A percentile compares a stretch with the other conserved stretches of the same genome.
phyloP scores from a whole-genome alignment of 2,888 invertebrate genomes.

The Phanerotoma sp. region DNA sequence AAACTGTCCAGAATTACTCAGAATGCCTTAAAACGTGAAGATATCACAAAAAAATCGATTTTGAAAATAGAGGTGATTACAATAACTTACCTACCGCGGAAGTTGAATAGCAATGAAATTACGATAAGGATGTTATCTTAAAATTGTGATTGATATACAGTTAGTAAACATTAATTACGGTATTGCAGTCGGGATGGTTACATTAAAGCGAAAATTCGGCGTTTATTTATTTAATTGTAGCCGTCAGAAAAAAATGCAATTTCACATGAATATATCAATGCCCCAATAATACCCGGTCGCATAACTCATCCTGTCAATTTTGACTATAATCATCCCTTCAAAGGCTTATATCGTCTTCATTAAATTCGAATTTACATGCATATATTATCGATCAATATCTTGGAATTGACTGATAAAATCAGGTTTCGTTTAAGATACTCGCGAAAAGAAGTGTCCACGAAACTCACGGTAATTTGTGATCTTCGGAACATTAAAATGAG shows the following conservation, averaged over 20 bases:
- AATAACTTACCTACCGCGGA: no score
- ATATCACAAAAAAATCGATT: no score
- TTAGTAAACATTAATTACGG: no score
- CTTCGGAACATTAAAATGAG: not conserved
- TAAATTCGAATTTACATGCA: constrained; percentile 10
- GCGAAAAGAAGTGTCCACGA: not conserved
- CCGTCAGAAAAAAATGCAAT: not conserved
- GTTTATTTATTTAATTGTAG: not conserved
- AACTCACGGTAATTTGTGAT: constrained; percentile 3
- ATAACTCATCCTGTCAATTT: constrained; percentile 2
- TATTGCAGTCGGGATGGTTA: no score
- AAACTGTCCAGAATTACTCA: no score
- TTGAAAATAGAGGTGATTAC: no score
- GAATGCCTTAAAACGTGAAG: no score
- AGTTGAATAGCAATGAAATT: no score
- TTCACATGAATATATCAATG: not conserved
- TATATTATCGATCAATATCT: constrained; percentile 9
- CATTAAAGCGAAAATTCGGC: not conserved
- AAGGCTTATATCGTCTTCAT: constrained; percentile 10
- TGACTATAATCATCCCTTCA: constrained; percentile 12
- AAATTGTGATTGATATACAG: no score
- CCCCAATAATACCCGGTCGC: not conserved
- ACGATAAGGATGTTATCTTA: no score
- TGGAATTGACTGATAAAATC: no score
- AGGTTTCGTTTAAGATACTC: not conserved